phyloP scores from a whole-genome alignment of 2,113 vertebrate species.

The Dipodomys ordii region DNA sequence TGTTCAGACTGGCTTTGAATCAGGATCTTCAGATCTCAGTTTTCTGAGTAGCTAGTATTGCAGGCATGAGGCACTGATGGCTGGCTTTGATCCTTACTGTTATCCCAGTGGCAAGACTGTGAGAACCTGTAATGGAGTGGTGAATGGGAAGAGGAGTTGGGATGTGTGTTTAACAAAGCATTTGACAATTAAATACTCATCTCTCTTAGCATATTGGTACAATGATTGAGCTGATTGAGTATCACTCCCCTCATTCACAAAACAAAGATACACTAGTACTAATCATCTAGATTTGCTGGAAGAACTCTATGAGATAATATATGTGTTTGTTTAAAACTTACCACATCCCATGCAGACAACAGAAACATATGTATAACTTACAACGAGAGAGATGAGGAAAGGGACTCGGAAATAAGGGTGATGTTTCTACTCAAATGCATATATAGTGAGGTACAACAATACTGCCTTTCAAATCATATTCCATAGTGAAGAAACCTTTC shows the following conservation, averaged over 20 bases:
- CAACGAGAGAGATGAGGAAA: neutral
- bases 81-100: neutral
- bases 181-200: neutral
- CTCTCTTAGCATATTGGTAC: neutral
- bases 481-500: neutral
- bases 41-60: too few relatives aligned
- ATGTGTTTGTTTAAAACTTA: slow-evolving; percentile 31
- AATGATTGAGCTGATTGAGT: neutral
- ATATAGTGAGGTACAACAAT: neutral
- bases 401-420: neutral
- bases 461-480: neutral
- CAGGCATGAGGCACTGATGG: too few relatives aligned
- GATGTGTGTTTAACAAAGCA: neutral
- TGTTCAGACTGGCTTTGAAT: too few relatives aligned
- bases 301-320: neutral
- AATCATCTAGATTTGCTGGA: neutral
- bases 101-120: neutral
- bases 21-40: too few relatives aligned
- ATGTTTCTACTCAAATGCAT: neutral
- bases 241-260: slow-evolving; percentile 15
- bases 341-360: neutral
- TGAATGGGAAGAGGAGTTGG: neutral
- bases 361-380: neutral
- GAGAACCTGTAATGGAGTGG: neutral
- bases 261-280: neutral